phyloP scores from a whole-genome alignment of 1,140 invertebrate genomes.

The Trachelipus rathkii region DNA sequence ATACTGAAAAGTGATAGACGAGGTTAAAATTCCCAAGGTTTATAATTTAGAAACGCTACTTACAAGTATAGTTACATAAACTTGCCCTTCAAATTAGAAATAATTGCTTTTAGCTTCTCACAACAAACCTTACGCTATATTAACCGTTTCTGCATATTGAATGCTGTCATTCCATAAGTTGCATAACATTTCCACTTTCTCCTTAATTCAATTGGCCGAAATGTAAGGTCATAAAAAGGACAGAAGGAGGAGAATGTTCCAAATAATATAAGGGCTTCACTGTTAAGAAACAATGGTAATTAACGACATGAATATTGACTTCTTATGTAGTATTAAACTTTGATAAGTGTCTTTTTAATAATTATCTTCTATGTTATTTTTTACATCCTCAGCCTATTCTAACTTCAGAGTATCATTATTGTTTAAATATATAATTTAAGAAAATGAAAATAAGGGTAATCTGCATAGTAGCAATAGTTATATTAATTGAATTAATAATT shows the following conservation, averaged over 20 bases:
- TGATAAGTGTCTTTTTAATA: too few species aligned
- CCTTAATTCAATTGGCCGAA: constrained; percentile 88
- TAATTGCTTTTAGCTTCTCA: constrained; percentile 6
- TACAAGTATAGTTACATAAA: neutral
- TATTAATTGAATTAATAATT: too few species aligned
- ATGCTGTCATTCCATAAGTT: constrained; percentile 86
- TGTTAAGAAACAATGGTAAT: constrained; percentile 26
- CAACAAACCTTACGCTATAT: neutral
- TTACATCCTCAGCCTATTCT: too few species aligned
- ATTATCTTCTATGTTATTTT: too few species aligned
- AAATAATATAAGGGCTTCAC: constrained; percentile 88
- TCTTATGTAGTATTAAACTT: too few species aligned
- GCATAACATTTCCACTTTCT: constrained; percentile 86
- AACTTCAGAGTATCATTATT: too few species aligned
- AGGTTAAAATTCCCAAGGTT: neutral
- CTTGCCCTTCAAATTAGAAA: neutral
- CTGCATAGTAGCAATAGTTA: too few species aligned
- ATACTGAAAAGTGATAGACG: constrained; percentile 56
- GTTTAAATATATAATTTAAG: too few species aligned
- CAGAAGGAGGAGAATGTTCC: constrained; percentile 93
- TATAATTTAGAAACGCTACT: constrained; percentile 21
- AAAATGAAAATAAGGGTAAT: too few species aligned
- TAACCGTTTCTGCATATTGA: constrained; percentile 76
- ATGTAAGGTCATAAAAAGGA: constrained; percentile 90
- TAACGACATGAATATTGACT: too few species aligned